Base-by-base conservation (phyloP, 2,888 invertebrate genomes). In the Nomada fucata region DNA sequence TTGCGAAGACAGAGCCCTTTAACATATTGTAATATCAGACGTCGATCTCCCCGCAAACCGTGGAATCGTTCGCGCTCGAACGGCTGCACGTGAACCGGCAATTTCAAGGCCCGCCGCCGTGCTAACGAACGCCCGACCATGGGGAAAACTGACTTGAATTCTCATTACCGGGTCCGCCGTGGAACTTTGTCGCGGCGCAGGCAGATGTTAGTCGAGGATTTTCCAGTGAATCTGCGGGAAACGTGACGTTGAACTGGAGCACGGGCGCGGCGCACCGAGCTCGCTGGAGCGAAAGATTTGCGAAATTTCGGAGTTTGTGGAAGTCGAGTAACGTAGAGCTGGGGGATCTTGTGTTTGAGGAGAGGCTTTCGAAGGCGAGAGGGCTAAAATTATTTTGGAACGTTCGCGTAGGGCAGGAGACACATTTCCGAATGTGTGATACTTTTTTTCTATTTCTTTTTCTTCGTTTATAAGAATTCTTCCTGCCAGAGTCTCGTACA, bases 131-230 rank as follows among this genome's bases (percentile, higher is more conserved):
- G 50, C 61, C 42, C 47, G 36, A 18, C 23, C 47, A 36, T 29
- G 63, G n/a, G 64, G 67, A 70, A 81, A 79, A 53, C 65, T 50
- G 53, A 29, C 69, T 29, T 44, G 71, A 53, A 77, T 83, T 81
- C 81, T 76, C 68, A 73, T 70, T 52, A n/a, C 36, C 2, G 26
- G 1, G 29, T 3, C 0, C 10, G 7, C 15, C 9, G 1, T 13
- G 15, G 20, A 69, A 69, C 47, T 59, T 69, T 1, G 44, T n/a
- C 55, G 47, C 5, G 60, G 20, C 18, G 18, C 7, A 2, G 7
- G 67, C 20, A 36, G 53, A 53, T 20, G 11, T 68, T 44, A 26
- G 44, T 2, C 13, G 44, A 57, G 9, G 42, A 44, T 57, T 55
- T 68, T 42, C 7, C 47, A n/a, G 15, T 7, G 20, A 67, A 65